phyloP scores from a whole-genome alignment of 1,140 invertebrate species.

The Drosophila teissieri region DNA sequence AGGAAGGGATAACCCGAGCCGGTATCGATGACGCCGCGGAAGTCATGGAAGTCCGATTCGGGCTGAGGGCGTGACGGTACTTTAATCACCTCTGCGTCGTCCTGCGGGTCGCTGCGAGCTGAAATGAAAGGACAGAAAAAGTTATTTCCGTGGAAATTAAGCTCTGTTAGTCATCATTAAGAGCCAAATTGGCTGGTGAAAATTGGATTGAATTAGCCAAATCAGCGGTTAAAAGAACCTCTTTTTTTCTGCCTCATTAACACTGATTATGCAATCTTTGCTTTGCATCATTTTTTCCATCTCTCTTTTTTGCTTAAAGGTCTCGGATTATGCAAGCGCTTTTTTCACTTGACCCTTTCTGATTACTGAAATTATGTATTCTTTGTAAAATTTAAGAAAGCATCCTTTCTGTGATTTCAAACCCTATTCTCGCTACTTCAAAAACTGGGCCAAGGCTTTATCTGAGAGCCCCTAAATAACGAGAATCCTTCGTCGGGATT shows the following conservation, averaged over 20 bases:
- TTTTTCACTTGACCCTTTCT: slow-evolving; percentile 11
- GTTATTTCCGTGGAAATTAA: slow-evolving; percentile 29
- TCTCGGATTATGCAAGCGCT: slow-evolving; percentile 9
- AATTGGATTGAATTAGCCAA: slow-evolving; percentile 60
- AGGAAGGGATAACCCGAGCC: slow-evolving; percentile 72
- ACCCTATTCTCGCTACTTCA: slow-evolving; percentile 1
- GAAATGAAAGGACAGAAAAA: slow-evolving; percentile 22
- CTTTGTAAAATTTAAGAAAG: background rate
- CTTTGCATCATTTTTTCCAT: slow-evolving; percentile 60
- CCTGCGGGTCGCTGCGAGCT: slow-evolving; percentile 69
- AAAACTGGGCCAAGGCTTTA: slow-evolving; percentile 55
- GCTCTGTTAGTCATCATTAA: slow-evolving; percentile 60
- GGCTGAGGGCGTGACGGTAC: slow-evolving; percentile 39
- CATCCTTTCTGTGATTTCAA: slow-evolving; percentile 9
- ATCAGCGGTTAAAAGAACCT: slow-evolving; percentile 53
- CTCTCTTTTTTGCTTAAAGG: background rate
- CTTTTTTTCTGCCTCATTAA: slow-evolving; percentile 61
- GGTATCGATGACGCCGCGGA: slow-evolving; percentile 79
- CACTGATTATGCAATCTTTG: slow-evolving; percentile 65
- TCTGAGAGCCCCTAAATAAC: slow-evolving; percentile 43
- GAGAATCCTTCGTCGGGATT: slow-evolving; percentile 10
- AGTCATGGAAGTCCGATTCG: slow-evolving; percentile 68
- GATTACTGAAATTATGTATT: background rate
- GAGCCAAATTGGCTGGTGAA: slow-evolving; percentile 57
- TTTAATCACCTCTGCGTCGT: slow-evolving; percentile 73